A percentile compares a stretch with the other conserved stretches of the same genome.
phyloP scores from a whole-genome alignment of 2,113 vertebrate genomes.

The Dromiciops gliroides region DNA sequence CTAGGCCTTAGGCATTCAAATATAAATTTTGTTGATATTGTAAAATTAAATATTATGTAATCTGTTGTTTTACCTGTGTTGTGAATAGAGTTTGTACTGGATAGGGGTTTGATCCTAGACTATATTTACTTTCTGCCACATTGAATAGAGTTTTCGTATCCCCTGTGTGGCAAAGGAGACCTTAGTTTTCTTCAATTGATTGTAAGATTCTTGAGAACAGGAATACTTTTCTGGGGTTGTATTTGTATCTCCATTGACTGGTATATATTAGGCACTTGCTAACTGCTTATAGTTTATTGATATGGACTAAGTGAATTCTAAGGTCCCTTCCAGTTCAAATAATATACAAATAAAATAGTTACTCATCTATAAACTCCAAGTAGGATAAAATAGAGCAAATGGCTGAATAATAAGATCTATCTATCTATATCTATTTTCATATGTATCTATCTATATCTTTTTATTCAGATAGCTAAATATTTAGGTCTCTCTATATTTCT shows the following conservation, averaged over 20 bases:
- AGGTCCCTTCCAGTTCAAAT: not conserved
- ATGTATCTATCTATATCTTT: not conserved
- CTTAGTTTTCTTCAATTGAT: not conserved
- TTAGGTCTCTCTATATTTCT: no score
- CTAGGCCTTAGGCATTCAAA: not conserved
- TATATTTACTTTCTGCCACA: not conserved
- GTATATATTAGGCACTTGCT: not conserved
- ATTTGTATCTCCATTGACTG: not conserved
- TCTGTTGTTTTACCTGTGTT: not conserved
- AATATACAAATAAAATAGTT: not conserved
- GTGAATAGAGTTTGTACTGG: not conserved
- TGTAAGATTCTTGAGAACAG: not conserved
- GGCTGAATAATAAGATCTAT: not conserved
- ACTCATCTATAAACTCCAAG: not conserved
- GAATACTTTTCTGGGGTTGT: not conserved
- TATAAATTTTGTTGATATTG: not conserved
- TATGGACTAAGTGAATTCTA: not conserved
- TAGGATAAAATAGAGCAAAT: not conserved
- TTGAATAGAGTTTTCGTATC: not conserved
- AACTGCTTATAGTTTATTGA: not conserved
- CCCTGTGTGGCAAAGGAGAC: not conserved
- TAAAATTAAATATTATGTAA: not conserved
- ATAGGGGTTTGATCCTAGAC: not conserved
- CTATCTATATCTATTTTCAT: not conserved
- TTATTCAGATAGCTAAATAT: not conserved